Base-by-base conservation (phyloP, 2,888 invertebrate genomes). In the Resseliella maxima region DNA sequence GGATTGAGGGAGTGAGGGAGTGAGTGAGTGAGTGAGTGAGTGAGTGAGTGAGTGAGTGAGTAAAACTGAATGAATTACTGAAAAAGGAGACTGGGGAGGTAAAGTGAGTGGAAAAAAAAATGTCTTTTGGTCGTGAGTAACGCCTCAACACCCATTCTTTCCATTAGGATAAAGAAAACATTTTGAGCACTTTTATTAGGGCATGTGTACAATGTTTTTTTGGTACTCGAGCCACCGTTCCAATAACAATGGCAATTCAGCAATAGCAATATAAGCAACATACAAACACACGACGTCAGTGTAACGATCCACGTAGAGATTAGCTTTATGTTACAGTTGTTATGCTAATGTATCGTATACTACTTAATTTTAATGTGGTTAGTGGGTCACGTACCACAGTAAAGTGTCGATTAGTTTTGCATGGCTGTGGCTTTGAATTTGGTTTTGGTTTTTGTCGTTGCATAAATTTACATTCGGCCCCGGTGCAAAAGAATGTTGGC, bases 341-440 rank as follows among this genome's bases (percentile, higher is more conserved):
- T 72, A 72, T 72, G 72, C 72, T 72, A 72, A 72, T 72, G 72
- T 72, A 72, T 72, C 72, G 72, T 72, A 72, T 72, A 72, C 72
- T 72, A 72, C 72, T 72, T 72, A 72, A 72, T 31, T 72, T 72
- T 72, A 72, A 72, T 72, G 72, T 72, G 72, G 72, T 72, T 72
- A 72, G 72, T 72, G 72, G 72, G 72, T 72, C 72, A 72, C 72
- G 72, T 72, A 72, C 31, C 72, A 72, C 72, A 72, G 72, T 72
- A 72, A 72, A 72, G 72, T 72, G 72, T 72, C 72, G 72, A 72
- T 72, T 72, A 72, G 72, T 72, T 72, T 72, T 72, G 72, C 72
- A 72, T 72, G 72, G 72, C 72, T 72, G 72, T 72, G 72, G 72
- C 12, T 72, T 72, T 72, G 72, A 72, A 72, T 72, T 72, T 72